Evolutionary conservation across 2,888 invertebrate species (phyloP).

Genomic region (Caradrina kadenii): DNA sequence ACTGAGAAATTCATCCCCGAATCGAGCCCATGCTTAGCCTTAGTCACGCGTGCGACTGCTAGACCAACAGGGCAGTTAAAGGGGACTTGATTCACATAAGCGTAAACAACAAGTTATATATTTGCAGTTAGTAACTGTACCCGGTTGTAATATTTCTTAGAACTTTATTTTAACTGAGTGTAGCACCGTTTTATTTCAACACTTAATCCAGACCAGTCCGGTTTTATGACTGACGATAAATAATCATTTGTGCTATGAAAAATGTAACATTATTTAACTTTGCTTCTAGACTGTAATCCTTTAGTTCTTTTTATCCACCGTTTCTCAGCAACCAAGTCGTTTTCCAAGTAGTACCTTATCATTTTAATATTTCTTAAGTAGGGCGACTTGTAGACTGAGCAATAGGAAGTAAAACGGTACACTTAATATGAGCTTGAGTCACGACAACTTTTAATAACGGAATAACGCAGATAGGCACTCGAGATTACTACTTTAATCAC

Average conservation of each 20-base stretch:
- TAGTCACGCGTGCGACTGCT: not conserved
- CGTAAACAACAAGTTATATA: slow-evolving; percentile 16
- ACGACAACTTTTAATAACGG: slow-evolving; percentile 69
- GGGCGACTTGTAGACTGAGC: slow-evolving; percentile 57
- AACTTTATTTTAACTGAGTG: slow-evolving; percentile 20
- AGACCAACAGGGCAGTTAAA: not conserved
- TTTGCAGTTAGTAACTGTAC: slow-evolving; percentile 13
- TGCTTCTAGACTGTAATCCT: slow-evolving; percentile 14
- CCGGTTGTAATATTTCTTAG: slow-evolving; percentile 9
- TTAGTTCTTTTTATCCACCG: slow-evolving; percentile 40
- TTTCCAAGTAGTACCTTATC: slow-evolving; percentile 57
- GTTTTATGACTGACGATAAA: slow-evolving; percentile 27
- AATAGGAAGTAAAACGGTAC: slow-evolving; percentile 66
- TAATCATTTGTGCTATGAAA: slow-evolving; percentile 39
- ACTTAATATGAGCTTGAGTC: slow-evolving; percentile 67
- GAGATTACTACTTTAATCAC: slow-evolving; percentile 53
- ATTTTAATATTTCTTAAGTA: slow-evolving; percentile 63
- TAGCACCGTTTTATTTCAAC: slow-evolving; percentile 34
- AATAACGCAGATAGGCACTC: slow-evolving; percentile 55
- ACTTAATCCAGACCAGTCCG: slow-evolving; percentile 30
- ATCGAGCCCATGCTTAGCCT: not conserved
- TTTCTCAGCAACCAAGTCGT: slow-evolving; percentile 40
- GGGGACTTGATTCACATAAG: not conserved
- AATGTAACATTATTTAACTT: slow-evolving; percentile 27
- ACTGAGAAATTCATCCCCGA: not conserved